Conservation (phyloP, 2,888 invertebrate genomes). For the Amblyteles armatorius region DNA sequence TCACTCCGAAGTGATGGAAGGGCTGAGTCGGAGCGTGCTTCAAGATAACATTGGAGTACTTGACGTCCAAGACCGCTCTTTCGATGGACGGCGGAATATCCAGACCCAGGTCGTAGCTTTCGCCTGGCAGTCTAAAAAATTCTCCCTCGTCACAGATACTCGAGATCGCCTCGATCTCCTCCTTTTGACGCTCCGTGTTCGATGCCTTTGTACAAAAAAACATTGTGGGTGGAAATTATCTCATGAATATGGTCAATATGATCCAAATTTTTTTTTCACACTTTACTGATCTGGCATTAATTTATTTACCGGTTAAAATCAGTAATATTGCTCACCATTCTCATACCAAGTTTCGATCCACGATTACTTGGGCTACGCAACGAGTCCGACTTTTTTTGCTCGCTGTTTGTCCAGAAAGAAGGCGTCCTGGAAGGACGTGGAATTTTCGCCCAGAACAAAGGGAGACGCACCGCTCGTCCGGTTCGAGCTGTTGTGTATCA, state of each 20-base stretch:
- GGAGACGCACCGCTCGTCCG: not conserved
- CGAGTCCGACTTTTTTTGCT: not conserved
- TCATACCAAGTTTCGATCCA: not conserved
- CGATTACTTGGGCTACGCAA: not conserved
- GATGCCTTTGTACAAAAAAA: slow-evolving; percentile 10
- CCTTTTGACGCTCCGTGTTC: slow-evolving; percentile 70
- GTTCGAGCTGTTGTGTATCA: not conserved
- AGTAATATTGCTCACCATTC: not conserved
- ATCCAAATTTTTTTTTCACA: not conserved
- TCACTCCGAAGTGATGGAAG: slow-evolving; percentile 61
- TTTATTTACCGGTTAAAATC: not conserved
- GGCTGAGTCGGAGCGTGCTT: not conserved
- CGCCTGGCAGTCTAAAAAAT: slow-evolving; percentile 61
- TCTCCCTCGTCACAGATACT: slow-evolving; percentile 72
- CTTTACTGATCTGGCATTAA: too few relatives aligned
- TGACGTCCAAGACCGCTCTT: slow-evolving; percentile 23
- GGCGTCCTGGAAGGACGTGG: not conserved
- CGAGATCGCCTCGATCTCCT: slow-evolving; percentile 74
- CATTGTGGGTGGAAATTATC: not conserved
- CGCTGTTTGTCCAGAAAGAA: not conserved
- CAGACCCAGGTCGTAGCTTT: slow-evolving; percentile 14
- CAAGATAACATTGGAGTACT: slow-evolving; percentile 18
- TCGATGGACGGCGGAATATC: slow-evolving; percentile 34
- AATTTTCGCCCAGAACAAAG: not conserved
- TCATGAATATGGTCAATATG: not conserved